Percentiles rank a stretch among this genome's conserved stretches.
Evolutionary conservation across 2,113 vertebrate species (phyloP).

Genomic region (Dromas ardeola): DNA sequence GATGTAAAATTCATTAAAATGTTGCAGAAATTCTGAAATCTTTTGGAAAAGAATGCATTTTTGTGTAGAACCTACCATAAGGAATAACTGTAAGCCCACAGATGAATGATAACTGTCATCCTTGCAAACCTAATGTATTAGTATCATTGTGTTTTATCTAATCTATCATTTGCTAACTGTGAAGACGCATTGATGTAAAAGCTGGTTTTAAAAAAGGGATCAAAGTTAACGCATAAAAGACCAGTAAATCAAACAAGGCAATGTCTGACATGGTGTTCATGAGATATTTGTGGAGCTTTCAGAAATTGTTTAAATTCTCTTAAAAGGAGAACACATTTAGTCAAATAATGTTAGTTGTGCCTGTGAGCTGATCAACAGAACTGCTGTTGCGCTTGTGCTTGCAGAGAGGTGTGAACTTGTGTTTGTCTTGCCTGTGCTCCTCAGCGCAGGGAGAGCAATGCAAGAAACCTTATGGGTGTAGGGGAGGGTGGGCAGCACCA

Average conservation of each 20-base stretch:
- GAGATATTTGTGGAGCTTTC: not conserved
- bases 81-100: not conserved
- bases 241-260: not conserved
- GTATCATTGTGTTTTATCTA: not conserved
- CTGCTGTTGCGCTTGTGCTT: not conserved
- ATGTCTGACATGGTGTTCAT: not conserved
- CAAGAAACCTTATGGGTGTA: no score
- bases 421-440: not conserved
- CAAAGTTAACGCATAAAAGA: not conserved
- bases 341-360: not conserved
- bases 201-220: not conserved
- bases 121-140: not conserved
- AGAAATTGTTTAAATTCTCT: not conserved
- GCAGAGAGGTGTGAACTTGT: not conserved
- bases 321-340: not conserved
- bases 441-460: not conserved
- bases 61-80: not conserved
- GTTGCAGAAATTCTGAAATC: not conserved
- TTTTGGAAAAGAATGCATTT: not conserved
- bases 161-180: not conserved
- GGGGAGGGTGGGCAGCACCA: not conserved
- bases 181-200: not conserved
- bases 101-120: not conserved
- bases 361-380: not conserved
- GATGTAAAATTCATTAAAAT: not conserved